Conservation (phyloP, 2,888 invertebrate genomes). For the Cyaniris semiargus region DNA sequence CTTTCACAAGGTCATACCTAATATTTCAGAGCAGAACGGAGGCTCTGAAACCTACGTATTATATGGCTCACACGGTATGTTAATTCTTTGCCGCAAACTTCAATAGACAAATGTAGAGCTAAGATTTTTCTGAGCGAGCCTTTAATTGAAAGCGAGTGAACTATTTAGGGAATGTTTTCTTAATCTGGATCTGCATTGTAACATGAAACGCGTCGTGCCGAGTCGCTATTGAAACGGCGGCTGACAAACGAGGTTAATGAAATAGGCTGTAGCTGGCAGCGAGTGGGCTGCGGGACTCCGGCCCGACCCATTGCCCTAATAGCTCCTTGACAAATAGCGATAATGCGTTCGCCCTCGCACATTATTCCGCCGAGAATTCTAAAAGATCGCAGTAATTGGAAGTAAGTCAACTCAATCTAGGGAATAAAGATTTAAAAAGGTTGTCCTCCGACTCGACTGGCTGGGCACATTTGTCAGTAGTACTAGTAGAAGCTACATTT, state of each 20-base stretch:
- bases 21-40: not conserved
- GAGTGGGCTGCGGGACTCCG: not conserved
- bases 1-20: not conserved
- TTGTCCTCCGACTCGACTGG: not conserved
- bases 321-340: constrained; percentile 11
- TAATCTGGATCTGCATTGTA: constrained; percentile 16
- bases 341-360: constrained; percentile 9
- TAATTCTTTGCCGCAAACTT: not conserved
- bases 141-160: not conserved
- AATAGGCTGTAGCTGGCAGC: constrained; percentile 2
- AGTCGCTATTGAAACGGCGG: constrained; percentile 4
- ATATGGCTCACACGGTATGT: not conserved
- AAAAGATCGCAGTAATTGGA: not conserved
- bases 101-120: not conserved
- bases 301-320: constrained; percentile 9
- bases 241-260: constrained; percentile 20
- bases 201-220: constrained; percentile 2
- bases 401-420: not conserved
- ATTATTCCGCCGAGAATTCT: not conserved
- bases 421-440: not conserved
- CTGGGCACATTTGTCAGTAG: not conserved
- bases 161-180: not conserved
- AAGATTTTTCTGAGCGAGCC: not conserved
- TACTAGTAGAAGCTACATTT: not conserved
- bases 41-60: too few species aligned